A percentile compares a stretch with the other conserved stretches of the same genome.
Conservation (phyloP, 2,797 vertebrate species). For the Orestias chungarensis region DNA sequence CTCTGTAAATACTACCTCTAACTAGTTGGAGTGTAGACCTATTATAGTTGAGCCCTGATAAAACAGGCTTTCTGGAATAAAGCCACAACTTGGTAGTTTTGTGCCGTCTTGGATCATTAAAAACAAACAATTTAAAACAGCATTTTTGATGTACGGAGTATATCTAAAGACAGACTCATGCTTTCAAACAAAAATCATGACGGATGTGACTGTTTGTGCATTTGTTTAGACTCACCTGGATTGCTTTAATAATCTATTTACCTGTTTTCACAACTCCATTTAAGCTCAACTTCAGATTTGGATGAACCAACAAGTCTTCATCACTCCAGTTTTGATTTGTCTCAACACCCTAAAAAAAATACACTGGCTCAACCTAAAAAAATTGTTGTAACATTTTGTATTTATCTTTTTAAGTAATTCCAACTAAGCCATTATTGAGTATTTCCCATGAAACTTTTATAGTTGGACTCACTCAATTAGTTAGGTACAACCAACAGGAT, state of each 20-base stretch:
- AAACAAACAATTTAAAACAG: background rate
- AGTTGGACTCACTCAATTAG: no score
- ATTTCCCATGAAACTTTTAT: no score
- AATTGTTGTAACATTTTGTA: no score
- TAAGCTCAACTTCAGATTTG: background rate
- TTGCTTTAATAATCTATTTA: background rate
- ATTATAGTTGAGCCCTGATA: background rate
- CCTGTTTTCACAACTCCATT: background rate
- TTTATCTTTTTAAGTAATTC: no score
- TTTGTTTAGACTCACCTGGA: background rate
- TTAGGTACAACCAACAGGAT: no score
- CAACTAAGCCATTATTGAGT: no score
- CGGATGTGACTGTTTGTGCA: background rate
- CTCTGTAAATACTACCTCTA: background rate
- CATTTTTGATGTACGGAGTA: background rate
- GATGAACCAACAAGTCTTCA: background rate
- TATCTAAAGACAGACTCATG: background rate
- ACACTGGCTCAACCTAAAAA: no score
- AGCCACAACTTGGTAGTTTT: background rate
- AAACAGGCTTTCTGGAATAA: background rate
- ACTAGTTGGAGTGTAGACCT: background rate
- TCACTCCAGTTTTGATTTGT: background rate
- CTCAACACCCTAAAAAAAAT: no score
- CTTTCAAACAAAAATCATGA: background rate
- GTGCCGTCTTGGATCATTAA: background rate